phyloP scores from a whole-genome alignment of 2,113 vertebrate genomes.

The Ivindomyrus marchei region DNA sequence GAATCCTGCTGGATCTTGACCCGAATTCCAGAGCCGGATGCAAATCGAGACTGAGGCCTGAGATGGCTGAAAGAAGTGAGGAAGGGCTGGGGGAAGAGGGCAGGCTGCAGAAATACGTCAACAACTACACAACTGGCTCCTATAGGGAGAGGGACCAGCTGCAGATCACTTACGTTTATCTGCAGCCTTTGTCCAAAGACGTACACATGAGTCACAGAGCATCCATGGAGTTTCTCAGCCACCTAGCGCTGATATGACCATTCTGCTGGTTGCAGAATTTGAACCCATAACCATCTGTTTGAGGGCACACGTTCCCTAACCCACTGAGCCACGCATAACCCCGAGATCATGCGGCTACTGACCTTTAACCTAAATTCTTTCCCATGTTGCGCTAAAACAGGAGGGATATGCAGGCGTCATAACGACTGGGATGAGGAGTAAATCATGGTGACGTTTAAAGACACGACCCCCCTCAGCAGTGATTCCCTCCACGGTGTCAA shows the following conservation, averaged over 20 bases:
- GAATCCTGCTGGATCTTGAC: background rate
- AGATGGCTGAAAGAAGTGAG: slow-evolving; percentile 30
- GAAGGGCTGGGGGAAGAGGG: background rate
- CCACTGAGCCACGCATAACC: background rate
- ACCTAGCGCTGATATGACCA: background rate
- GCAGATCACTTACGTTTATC: background rate
- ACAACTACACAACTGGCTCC: background rate
- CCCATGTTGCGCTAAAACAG: slow-evolving; percentile 20
- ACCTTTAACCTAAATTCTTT: slow-evolving; percentile 28
- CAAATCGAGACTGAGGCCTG: slow-evolving; percentile 30
- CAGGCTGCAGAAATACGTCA: slow-evolving; percentile 10
- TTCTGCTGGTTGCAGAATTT: background rate
- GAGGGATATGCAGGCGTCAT: slow-evolving; percentile 7
- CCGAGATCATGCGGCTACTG: slow-evolving; percentile 23
- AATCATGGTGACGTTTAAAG: background rate
- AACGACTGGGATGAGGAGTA: background rate
- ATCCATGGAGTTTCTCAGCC: background rate
- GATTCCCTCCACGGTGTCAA: background rate
- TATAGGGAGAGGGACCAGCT: background rate
- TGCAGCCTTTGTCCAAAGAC: background rate
- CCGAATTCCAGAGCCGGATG: slow-evolving; percentile 10
- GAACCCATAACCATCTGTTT: background rate
- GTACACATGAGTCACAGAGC: background rate
- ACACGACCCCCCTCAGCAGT: background rate
- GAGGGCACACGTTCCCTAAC: background rate